Conservation (phyloP, 2,797 vertebrate genomes). For the Peromyscus attwateri region DNA sequence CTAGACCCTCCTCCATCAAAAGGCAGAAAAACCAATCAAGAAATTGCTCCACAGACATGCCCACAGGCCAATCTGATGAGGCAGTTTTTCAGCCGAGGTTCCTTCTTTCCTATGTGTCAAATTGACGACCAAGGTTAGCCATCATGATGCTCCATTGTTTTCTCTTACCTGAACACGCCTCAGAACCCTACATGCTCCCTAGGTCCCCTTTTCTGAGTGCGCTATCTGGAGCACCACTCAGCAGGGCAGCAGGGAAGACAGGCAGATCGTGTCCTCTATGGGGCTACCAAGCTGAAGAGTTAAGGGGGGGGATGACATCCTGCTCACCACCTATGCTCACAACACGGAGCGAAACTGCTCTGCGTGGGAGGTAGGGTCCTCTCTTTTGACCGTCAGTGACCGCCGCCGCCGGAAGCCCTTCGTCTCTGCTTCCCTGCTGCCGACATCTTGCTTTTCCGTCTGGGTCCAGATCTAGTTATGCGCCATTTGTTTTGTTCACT, state of each 20-base stretch:
- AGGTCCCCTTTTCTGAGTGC: background rate
- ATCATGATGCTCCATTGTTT: background rate
- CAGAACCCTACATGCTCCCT: background rate
- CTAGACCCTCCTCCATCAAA: background rate
- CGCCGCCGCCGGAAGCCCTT: background rate
- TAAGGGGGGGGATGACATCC: background rate
- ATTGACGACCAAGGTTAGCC: background rate
- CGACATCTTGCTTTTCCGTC: background rate
- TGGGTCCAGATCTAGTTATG: background rate
- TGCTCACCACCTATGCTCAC: background rate
- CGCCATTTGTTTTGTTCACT: background rate
- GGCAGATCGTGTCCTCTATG: background rate
- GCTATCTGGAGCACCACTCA: background rate
- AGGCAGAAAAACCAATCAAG: background rate
- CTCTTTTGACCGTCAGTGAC: background rate
- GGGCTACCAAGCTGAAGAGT: background rate
- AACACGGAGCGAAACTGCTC: background rate
- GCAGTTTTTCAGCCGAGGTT: background rate
- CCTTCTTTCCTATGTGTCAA: background rate
- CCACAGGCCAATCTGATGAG: background rate
- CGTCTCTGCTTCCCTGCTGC: background rate
- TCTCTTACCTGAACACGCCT: background rate
- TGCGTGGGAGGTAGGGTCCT: background rate
- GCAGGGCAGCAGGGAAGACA: too few relatives aligned
- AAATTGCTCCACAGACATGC: background rate